Evolutionary conservation across 2,113 vertebrate genomes (phyloP).

Genomic region (Mobula birostris): DNA sequence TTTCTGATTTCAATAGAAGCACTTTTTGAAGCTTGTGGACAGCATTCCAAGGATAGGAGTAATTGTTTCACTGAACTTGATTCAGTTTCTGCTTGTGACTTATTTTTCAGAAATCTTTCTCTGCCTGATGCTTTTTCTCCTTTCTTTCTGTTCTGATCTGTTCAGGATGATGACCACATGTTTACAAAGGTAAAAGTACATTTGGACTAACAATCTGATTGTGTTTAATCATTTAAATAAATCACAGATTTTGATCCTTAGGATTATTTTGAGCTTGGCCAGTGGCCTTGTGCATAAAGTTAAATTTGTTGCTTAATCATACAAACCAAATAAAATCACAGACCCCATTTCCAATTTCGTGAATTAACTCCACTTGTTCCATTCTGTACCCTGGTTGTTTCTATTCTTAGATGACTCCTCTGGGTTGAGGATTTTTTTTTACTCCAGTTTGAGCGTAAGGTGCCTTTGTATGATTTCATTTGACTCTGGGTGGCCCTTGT

Average conservation of each 20-base stretch:
- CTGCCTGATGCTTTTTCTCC: not conserved
- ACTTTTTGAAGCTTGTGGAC: not conserved
- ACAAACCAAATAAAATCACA: not conserved
- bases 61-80: not conserved
- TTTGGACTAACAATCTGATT: constrained; percentile 3
- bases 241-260: not conserved
- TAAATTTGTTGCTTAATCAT: not conserved
- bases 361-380: not conserved
- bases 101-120: constrained; percentile 19
- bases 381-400: not conserved
- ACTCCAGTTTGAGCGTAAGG: no score
- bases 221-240: not conserved
- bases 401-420: no score
- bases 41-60: not conserved
- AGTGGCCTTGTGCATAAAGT: not conserved
- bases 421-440: no score
- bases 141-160: not conserved
- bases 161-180: constrained; percentile 31
- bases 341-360: not conserved
- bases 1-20: not conserved
- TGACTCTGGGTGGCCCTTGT: no score
- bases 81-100: not conserved
- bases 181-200: constrained; percentile 18
- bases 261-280: not conserved
- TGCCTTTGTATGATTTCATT: no score